Conservation (phyloP, 2,888 invertebrate species). For the Lasioglossum vierecki region DNA sequence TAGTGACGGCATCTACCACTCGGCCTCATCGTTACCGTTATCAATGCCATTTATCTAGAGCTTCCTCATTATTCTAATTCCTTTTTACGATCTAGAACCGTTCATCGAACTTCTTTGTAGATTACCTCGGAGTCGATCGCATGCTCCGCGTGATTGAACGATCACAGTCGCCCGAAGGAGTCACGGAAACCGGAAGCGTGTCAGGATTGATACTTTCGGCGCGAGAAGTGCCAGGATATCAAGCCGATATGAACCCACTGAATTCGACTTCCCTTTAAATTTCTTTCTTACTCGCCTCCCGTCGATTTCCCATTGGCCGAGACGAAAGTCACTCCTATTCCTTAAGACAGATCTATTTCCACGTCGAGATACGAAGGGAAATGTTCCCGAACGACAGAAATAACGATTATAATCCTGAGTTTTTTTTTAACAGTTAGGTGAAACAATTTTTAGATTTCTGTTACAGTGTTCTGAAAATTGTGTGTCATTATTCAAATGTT, state of each 20-base stretch:
- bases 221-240: constrained; percentile 33
- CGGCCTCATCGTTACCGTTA: constrained; percentile 33
- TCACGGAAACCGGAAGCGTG: constrained; percentile 48
- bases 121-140: constrained; percentile 58
- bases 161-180: constrained; percentile 45
- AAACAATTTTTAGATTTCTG: not conserved
- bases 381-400: not conserved
- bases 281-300: not conserved
- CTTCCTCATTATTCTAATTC: constrained; percentile 47
- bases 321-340: not conserved
- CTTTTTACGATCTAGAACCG: constrained; percentile 40
- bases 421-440: not conserved
- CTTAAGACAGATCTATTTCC: not conserved
- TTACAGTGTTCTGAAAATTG: no score
- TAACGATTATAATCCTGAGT: not conserved
- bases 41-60: constrained; percentile 54
- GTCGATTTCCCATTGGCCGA: not conserved
- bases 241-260: constrained; percentile 36
- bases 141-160: constrained; percentile 60
- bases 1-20: not conserved
- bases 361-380: not conserved
- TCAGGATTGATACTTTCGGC: constrained; percentile 38
- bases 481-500: no score
- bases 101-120: constrained; percentile 40
- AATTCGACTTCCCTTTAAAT: constrained; percentile 1